Conservation (phyloP, 2,888 invertebrate genomes). For the Allacma fusca region DNA sequence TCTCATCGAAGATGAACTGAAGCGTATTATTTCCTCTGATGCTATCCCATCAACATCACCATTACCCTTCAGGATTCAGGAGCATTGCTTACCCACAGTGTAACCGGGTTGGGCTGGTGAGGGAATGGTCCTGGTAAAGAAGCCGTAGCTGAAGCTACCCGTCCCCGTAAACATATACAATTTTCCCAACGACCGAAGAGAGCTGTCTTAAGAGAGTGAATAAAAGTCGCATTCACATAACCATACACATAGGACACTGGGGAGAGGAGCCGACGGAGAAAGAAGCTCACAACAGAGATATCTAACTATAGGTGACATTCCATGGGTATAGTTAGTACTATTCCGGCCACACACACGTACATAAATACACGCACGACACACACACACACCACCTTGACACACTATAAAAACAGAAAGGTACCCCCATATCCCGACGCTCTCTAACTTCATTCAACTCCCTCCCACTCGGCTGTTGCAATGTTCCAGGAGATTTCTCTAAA, state of each 20-base stretch:
- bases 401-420: no score
- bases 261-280: neutral
- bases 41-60: conserved; percentile 29
- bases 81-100: no score
- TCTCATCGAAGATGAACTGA: conserved; percentile 40
- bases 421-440: no score
- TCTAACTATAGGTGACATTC: no score
- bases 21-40: conserved; percentile 41
- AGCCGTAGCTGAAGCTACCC: no score
- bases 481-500: conserved; percentile 17
- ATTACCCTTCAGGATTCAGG: conserved; percentile 4
- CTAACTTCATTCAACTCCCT: no score
- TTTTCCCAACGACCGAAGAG: neutral
- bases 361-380: no score
- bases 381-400: no score
- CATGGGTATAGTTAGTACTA: no score
- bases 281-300: neutral
- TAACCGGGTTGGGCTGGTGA: no score
- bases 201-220: conserved; percentile 22
- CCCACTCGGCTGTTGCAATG: neutral
- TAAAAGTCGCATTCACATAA: conserved; percentile 25
- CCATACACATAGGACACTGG: neutral
- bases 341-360: no score
- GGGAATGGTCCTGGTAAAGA: neutral
- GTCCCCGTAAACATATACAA: conserved; percentile 4